Conservation (phyloP, 2,113 vertebrate genomes). For the Jaculus jaculus region DNA sequence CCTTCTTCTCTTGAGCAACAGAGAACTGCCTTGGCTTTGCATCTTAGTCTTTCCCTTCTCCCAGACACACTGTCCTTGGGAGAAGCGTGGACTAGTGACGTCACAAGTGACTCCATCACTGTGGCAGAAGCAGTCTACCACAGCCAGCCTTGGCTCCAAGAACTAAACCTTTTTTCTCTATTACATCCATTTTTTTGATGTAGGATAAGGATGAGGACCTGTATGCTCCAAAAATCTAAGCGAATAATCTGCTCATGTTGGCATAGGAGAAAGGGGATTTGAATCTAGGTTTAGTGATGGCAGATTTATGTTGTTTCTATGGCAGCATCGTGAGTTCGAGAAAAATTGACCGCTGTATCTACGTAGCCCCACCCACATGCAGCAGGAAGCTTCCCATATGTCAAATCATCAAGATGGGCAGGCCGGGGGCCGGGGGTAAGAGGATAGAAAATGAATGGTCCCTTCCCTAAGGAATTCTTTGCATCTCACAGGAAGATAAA, state of each 20-base stretch:
- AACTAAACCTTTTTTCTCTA: background rate
- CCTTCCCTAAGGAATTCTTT: background rate
- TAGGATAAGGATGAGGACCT: background rate
- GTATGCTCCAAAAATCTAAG: background rate
- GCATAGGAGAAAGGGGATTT: background rate
- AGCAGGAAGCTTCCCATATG: background rate
- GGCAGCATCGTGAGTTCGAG: background rate
- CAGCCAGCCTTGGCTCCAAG: background rate
- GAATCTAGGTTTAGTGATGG: background rate
- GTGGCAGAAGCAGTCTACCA: background rate
- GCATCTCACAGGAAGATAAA: background rate
- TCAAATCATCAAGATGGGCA: background rate
- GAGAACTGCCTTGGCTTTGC: background rate
- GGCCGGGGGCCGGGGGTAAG: too few relatives aligned
- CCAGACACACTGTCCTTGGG: too few relatives aligned
- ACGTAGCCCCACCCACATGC: background rate
- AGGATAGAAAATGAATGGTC: background rate
- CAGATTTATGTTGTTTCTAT: background rate
- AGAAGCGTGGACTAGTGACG: background rate
- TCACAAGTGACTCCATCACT: background rate
- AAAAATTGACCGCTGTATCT: background rate
- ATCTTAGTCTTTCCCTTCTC: background rate
- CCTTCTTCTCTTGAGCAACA: background rate
- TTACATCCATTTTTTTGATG: background rate
- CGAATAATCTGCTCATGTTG: background rate